Base-by-base conservation (phyloP, 2,888 invertebrate species). In the Deroplatys truncata region DNA sequence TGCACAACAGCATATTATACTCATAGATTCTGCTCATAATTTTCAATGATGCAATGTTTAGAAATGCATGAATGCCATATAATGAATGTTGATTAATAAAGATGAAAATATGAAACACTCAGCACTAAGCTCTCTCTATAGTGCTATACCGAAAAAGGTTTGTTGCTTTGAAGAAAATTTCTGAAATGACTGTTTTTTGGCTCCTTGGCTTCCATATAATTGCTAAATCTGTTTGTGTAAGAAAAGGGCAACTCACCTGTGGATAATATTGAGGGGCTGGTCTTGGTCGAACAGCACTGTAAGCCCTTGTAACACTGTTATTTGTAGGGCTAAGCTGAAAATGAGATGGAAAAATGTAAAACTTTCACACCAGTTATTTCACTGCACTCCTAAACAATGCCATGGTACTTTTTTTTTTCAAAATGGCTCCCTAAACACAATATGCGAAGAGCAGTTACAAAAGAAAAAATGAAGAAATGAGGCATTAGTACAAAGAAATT, bases 241-340 rank as follows among this genome's bases (percentile, higher is more conserved):
- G 56, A 20, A 72, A 72, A 20, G 56, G 25, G 56, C 56, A 72
- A 82, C 90, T 89, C 31, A 91, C 91, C 90, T 90, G 90, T 88
- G 90, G 89, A 88, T 91, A 91, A 89, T 91, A 91, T 56, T 90
- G 91, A 82, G 89, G 90, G 31, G 86, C 84, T 28, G 90, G n/a
- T 72, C 90, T 88, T 72, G 90, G 88, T 49, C 90, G 88, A 49
- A 90, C 86, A 25, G 88, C 88, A 86, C 83, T 90, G 85, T 90
- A 90, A 35, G 82, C 31, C 85, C 90, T 86, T 82, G 89, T n/a
- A 84, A 84, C 87, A 91, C 90, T 92, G 91, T 90, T 92, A 91
- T 49, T 92, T 89, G 91, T 93, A 93, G 90, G 90, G 92, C 91
- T 93, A 93, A 88, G 91, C 91, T 88, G 92, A 89, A 90, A 92